These are phyloP conservation scores for Coenonympha glycerion DNA, from an alignment of 2,888 invertebrate genomes.

Conservation along the genomic window DNA sequence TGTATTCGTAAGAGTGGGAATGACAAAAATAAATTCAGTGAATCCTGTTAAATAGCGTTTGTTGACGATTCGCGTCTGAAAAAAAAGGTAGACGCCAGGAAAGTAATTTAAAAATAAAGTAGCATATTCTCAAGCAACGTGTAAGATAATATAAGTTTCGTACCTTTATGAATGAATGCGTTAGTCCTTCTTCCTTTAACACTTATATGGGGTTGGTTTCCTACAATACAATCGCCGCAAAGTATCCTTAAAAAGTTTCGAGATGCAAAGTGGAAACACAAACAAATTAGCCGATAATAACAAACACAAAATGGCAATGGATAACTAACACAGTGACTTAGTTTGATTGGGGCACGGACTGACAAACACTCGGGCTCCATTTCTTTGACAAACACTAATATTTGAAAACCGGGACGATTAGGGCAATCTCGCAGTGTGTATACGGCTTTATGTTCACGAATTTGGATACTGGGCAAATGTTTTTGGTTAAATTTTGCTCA, in stretches of 20 bases:
- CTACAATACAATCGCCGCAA: not conserved
- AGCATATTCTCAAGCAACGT: too few relatives aligned
- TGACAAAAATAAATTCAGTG: too few relatives aligned
- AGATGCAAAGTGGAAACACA: not conserved
- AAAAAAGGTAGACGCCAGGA: too few relatives aligned
- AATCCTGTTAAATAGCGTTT: too few relatives aligned
- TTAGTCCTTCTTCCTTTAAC: too few relatives aligned
- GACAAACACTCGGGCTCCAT: conserved; percentile 46
- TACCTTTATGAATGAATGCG: too few relatives aligned
- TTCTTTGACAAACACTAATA: conserved; percentile 74
- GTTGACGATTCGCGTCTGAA: too few relatives aligned
- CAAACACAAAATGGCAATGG: conserved; percentile 7
- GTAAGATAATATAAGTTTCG: too few relatives aligned
- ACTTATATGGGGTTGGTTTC: too few relatives aligned
- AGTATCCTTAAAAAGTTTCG: not conserved
- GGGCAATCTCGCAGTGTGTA: conserved; percentile 39
- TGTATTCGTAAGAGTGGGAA: too few relatives aligned
- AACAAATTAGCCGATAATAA: conserved; percentile 7
- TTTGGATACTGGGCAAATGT: conserved; percentile 15
- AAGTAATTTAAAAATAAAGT: too few relatives aligned
- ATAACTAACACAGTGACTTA: conserved; percentile 30
- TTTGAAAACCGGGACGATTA: conserved; percentile 65
- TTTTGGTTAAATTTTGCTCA: conserved; percentile 1
- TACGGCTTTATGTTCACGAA: conserved; percentile 21
- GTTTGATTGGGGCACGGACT: conserved; percentile 46